Conservation (phyloP, 1,140 invertebrate genomes). For the Drosophila simulans region DNA sequence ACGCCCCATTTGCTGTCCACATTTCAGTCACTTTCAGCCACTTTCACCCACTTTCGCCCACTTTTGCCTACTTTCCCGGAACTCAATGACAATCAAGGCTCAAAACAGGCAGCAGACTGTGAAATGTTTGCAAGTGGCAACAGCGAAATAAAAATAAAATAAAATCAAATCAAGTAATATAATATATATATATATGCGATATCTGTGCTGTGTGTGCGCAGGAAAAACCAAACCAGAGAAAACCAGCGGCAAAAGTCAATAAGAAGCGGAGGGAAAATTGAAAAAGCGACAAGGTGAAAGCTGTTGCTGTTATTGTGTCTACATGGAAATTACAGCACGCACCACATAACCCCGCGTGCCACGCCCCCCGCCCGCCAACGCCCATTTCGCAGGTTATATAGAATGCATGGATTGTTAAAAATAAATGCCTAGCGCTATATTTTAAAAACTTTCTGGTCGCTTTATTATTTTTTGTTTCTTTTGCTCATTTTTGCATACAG, state of each 20-base stretch:
- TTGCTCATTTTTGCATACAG: background rate
- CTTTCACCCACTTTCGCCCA: background rate
- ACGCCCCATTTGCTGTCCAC: background rate
- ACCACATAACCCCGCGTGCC: conserved; percentile 32
- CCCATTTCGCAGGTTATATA: conserved; percentile 46
- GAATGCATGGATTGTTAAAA: conserved; percentile 79
- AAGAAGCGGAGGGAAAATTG: conserved; percentile 60
- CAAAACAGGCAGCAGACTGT: conserved; percentile 67
- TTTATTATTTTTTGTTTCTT: conserved; percentile 20
- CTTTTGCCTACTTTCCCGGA: background rate
- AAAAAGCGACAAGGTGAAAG: conserved; percentile 77
- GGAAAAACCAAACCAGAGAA: background rate
- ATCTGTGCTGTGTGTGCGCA: background rate
- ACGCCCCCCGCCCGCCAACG: background rate
- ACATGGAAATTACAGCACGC: conserved; percentile 74
- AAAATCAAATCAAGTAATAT: conserved; percentile 53
- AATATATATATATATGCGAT: conserved; percentile 22
- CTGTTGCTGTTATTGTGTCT: conserved; percentile 55
- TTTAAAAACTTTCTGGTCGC: conserved; percentile 54
- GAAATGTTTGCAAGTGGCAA: conserved; percentile 66
- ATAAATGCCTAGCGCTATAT: conserved; percentile 72
- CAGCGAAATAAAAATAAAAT: conserved; percentile 25
- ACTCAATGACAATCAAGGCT: conserved; percentile 37
- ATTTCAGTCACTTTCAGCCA: background rate
- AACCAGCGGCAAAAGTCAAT: conserved; percentile 25